Percentiles rank a stretch among this genome's conserved stretches.
Evolutionary conservation across 2,888 invertebrate genomes (phyloP).

Genomic region (Trissolcus japonicus): DNA sequence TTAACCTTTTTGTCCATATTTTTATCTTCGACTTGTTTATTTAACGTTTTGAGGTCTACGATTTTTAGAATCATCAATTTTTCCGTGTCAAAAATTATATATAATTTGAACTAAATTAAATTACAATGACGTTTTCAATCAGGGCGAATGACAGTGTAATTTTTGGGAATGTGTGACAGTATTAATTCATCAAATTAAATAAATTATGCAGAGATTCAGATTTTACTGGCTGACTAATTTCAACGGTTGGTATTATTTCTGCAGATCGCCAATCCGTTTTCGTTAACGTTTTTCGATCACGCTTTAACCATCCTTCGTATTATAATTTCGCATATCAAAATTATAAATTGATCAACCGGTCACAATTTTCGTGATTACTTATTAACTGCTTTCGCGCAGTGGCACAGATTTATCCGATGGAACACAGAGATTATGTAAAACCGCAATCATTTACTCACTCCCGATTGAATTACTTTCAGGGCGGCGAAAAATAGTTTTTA

Average conservation of each 20-base stretch:
- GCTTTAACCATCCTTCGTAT: slow-evolving; percentile 2
- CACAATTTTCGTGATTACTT: slow-evolving; percentile 25
- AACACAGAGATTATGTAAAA: slow-evolving; percentile 27
- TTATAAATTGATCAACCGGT: slow-evolving; percentile 18
- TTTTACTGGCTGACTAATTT: too few relatives aligned
- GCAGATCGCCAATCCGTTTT: background rate
- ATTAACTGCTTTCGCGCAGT: slow-evolving; percentile 10
- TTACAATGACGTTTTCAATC: too few relatives aligned
- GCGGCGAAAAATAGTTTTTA: background rate
- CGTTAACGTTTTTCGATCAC: background rate
- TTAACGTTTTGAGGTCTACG: too few relatives aligned
- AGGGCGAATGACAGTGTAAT: too few relatives aligned
- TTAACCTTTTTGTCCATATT: background rate
- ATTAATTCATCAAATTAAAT: too few relatives aligned
- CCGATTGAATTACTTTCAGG: slow-evolving; percentile 15
- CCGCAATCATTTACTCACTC: slow-evolving; percentile 29
- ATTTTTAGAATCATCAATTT: too few relatives aligned
- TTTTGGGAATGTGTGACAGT: too few relatives aligned
- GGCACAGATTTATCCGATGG: slow-evolving; percentile 1
- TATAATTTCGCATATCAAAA: slow-evolving; percentile 15
- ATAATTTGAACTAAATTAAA: too few relatives aligned
- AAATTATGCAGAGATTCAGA: too few relatives aligned
- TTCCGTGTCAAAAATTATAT: too few relatives aligned
- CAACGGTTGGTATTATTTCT: background rate
- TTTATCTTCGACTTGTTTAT: background rate